Evolutionary conservation across 2,797 vertebrate species (phyloP), one percentile per base, ranked within the genome.

Genomic region (Liasis olivaceus): DNA sequence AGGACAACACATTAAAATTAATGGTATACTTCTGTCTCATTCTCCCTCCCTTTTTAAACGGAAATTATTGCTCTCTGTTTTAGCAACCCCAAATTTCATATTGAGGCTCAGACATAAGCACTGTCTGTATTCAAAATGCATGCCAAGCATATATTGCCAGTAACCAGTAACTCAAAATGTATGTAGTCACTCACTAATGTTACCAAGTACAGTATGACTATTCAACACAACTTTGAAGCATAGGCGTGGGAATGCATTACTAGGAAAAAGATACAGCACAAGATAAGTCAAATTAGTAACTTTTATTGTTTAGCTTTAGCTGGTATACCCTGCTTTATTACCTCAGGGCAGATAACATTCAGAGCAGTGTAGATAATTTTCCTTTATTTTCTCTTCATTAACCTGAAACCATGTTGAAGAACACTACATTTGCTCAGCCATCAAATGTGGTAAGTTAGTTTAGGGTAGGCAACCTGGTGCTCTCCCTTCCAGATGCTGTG

Each of bases 51-150:
- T 81, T 81, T 47, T 47, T 0, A 47, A 81, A 60, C 17, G 59
- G 59, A 60, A 60, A 81, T 2, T 4, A 81, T 94, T 69, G 12
- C 77, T 94, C 95, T 94, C 60, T 93, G 0, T 85, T 95, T 0
- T 92, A 94, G 59, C 56, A 88, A 92, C 85, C 0, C 0, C 66
- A 77, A 54, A n/a, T 36, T 20, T 13, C n/a, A 51, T 62, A 62
- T 8, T 62, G 56, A 91, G 81, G 42, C 20, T 28, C 66, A 77
- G 17, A 51, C 24, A 69, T 77, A 77, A 62, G 26, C 26, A 22
- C 4, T 1, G 15, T 28, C 11, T 63, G 4, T 81, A 47, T 26
- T 77, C 54, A 17, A 47, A 51, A 15, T 28, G 28, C 54, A 20
- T 72, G 59, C 14, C 9, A 59, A 88, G 58, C 28, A 56, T 91